Evolutionary conservation across 2,113 vertebrate genomes (phyloP), one percentile per base, ranked within the genome.

Genomic region (Empidonax alnorum): DNA sequence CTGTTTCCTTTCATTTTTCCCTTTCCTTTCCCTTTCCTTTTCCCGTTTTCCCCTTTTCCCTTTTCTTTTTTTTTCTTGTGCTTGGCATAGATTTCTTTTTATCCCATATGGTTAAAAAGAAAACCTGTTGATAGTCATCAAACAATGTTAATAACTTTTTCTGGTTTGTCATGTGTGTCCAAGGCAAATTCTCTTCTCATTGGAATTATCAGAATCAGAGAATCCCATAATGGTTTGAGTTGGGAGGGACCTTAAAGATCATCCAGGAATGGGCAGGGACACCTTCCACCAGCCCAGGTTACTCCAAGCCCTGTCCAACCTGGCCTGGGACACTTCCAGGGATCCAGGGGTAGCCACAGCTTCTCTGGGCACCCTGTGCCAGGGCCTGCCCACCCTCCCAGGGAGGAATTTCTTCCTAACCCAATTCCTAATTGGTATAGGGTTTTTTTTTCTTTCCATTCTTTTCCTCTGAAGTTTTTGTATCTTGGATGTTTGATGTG

Each of bases 211-310:
- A 27, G 31, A 72, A 44, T 39, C 19, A 10, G 30, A 49, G 67
- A 88, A 65, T 65, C 14, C 31, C 24, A n/a, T 61, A 74, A 20
- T 21, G 5, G 5, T 52, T 81, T 81, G 28, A 6, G 8, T 39
- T 30, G 37, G 33, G 15, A 82, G 15, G 12, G 23, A 46, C 19
- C 4, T 3, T 4, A n/a, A 59, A 81, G 2, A 12, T 4, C 37
- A 67, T 9, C 31, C 77, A 66, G 28, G 28, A 42, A 7, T 31
- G 25, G 66, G 6, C n/a, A 41, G 47, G 49, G 58, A 35, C 67
- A 65, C 2, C 11, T 80, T 2, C 35, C 42, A 63, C 35, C 3
- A 0, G 0, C 33, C 52, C 37, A 81, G 44, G 12, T 0, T 20
- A 10, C 10, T 59, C 61, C 74, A 24, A 55, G n/a, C 56, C 28